Evolutionary conservation across 2,888 invertebrate species (phyloP), one percentile per base, ranked within the genome.

Genomic region (Agrochola lota): DNA sequence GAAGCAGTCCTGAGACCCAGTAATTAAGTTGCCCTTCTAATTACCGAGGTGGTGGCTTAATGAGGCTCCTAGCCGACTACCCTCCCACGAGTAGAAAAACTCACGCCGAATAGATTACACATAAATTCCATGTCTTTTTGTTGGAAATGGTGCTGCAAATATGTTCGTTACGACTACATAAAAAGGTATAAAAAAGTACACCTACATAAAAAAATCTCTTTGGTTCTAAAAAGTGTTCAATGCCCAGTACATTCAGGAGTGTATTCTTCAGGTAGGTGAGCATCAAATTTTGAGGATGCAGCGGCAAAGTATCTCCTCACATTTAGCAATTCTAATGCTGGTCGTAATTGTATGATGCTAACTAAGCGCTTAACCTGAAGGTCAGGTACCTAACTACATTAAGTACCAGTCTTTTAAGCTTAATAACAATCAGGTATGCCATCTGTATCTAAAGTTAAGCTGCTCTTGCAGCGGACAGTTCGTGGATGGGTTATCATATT

Each of bases 21-120:
- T 89, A 91, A 91, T 91, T 86, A 91, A 88, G 87, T 88, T 86
- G 78, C 84, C 83, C 74, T 83, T 85, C 85, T 91, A 91, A 91
- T 91, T 91, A 89, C 86, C 78, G 59, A 72, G 78, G 80, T 77
- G 81, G 83, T 66, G 76, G 75, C 66, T 87, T 90, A 91, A 91
- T 90, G 90, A 90, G 89, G 83, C 68, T 77, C 49, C 82, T 1
- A 52, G 74, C 69, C 52, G 40, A 74, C 67, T 52, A 70, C 62
- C 57, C 63, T 70, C 66, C 76, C 60, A 77, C 67, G 64, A 17
- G 35, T 60, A 77, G 46, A 77, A 86, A 73, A 78, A 72, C 55
- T 59, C 0, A 30, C 43, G 8, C 52, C 12, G 76, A 40, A 82
- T 71, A 70, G 46, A 73, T 76, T 73, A 75, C 40, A 52, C 55